phyloP scores from a whole-genome alignment of 2,888 invertebrate species.

The Epinotia bilunana region DNA sequence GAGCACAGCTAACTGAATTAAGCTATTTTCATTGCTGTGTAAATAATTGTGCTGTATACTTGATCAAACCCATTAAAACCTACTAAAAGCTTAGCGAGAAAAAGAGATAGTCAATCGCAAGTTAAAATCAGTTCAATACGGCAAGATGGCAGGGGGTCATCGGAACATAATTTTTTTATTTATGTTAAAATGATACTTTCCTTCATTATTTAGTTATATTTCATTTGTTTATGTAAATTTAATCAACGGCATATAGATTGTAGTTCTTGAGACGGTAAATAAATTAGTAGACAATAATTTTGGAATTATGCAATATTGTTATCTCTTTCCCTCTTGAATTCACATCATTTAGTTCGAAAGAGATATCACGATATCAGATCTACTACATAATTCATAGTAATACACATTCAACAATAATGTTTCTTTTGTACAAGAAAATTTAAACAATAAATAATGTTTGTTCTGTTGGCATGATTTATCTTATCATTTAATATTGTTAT shows the following conservation, averaged over 20 bases:
- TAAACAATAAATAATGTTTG: no score
- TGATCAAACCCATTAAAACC: not conserved
- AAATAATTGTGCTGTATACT: not conserved
- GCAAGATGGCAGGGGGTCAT: slow-evolving; percentile 32
- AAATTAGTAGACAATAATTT: not conserved
- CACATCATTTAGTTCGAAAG: slow-evolving; percentile 3
- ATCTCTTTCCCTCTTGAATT: slow-evolving; percentile 25
- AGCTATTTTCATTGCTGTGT: not conserved
- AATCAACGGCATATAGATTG: not conserved
- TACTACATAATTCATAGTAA: not conserved
- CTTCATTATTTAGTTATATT: not conserved
- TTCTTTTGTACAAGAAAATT: no score
- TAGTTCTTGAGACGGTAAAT: not conserved
- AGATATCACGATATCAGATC: slow-evolving; percentile 14
- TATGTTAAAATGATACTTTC: not conserved
- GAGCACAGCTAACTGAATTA: not conserved
- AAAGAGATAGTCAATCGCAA: slow-evolving; percentile 63
- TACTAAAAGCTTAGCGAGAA: slow-evolving; percentile 17
- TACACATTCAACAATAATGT: not conserved
- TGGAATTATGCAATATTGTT: slow-evolving; percentile 1
- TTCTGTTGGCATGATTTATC: no score
- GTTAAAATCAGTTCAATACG: slow-evolving; percentile 41
- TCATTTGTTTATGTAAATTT: not conserved
- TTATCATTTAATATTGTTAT: no score
- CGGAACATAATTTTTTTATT: slow-evolving; percentile 7